Percentiles rank a stretch among this genome's conserved stretches.
phyloP scores from a whole-genome alignment of 2,113 vertebrate species.

The Chinchilla lanigera region DNA sequence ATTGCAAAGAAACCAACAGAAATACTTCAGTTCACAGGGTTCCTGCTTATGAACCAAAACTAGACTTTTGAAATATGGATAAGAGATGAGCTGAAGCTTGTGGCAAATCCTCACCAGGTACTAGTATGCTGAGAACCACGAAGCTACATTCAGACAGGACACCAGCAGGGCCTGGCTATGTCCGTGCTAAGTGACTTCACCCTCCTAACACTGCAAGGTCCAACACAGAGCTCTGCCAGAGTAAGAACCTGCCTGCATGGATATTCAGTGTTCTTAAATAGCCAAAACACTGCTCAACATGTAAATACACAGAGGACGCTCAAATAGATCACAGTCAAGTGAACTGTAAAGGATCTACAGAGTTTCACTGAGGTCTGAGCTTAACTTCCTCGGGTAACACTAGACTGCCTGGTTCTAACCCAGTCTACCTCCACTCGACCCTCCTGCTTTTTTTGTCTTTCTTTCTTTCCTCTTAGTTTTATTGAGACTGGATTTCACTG shows the following conservation, averaged over 20 bases:
- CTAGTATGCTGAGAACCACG: not conserved
- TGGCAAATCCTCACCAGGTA: not conserved
- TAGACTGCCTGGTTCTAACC: not conserved
- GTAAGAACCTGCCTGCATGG: not conserved
- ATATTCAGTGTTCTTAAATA: not conserved
- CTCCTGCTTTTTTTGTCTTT: not conserved
- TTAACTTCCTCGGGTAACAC: not conserved
- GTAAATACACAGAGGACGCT: not conserved
- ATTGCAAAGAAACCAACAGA: not conserved
- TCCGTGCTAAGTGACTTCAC: not conserved
- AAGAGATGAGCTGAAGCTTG: not conserved
- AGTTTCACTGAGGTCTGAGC: not conserved
- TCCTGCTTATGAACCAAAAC: not conserved
- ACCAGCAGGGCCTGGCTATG: not conserved
- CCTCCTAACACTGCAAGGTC: not conserved
- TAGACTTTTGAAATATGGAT: not conserved
- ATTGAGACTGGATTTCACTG: not conserved
- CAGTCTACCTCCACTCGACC: not conserved
- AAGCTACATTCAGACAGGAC: not conserved
- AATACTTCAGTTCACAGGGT: constrained; percentile 3
- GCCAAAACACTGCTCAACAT: not conserved
- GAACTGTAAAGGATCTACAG: not conserved
- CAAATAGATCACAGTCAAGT: not conserved
- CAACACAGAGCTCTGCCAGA: not conserved
- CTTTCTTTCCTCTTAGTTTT: not conserved